Evolutionary conservation across 53 echinoderm and acorn worm species (phyloP).

Genomic region (Zoroaster sp.): DNA sequence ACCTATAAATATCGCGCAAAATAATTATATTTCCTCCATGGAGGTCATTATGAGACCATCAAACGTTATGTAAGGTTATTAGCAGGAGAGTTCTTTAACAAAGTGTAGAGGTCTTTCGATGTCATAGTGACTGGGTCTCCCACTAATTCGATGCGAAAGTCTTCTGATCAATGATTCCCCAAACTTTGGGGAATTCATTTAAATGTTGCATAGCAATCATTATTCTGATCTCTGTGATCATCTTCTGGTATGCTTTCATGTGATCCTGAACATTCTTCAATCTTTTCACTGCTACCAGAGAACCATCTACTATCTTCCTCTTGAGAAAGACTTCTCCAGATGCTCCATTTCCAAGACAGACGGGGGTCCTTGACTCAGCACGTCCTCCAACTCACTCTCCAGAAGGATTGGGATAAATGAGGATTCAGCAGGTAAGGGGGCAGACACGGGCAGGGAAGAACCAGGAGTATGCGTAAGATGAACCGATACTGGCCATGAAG

Average conservation of each 20-base stretch:
- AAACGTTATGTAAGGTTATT: background rate
- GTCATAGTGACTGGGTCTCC: background rate
- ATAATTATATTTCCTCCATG: background rate
- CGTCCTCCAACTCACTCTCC: constrained; percentile 6
- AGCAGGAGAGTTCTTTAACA: background rate
- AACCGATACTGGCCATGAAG: background rate
- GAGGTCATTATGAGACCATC: constrained; percentile 14
- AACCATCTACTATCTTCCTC: background rate
- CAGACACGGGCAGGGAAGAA: background rate
- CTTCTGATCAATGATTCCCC: background rate
- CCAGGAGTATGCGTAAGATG: background rate
- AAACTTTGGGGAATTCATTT: background rate
- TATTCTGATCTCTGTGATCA: background rate
- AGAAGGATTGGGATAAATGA: background rate
- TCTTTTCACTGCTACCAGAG: background rate
- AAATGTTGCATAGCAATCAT: background rate
- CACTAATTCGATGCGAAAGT: background rate
- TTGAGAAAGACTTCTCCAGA: constrained; percentile 12
- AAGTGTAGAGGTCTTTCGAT: background rate
- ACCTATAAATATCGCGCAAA: background rate
- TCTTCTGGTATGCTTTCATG: background rate
- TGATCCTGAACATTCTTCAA: background rate
- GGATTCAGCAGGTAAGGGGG: background rate
- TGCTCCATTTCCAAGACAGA: background rate
- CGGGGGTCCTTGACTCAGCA: background rate